A percentile compares a stretch with the other conserved stretches of the same genome.
These are phyloP conservation scores for Stegodyphus dumicola DNA, from an alignment of 1,140 invertebrate species.

Conservation along the genomic window DNA sequence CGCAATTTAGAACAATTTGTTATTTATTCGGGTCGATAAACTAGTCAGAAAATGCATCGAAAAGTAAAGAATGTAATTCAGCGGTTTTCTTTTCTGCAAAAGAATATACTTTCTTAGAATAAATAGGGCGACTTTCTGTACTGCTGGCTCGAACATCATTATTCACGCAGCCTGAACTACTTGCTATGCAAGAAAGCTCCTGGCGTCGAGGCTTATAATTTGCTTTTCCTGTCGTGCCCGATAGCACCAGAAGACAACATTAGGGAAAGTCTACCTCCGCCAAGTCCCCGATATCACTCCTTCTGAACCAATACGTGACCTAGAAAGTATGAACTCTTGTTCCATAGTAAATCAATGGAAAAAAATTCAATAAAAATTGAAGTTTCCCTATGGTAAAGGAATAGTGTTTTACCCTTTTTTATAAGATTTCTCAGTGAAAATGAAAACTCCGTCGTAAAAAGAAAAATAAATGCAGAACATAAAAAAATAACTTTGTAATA, in stretches of 20 bases:
- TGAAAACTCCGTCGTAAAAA: no score
- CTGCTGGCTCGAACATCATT: slow-evolving; percentile 31
- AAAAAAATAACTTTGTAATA: no score
- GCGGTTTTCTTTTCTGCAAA: no score
- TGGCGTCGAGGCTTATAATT: slow-evolving; percentile 32
- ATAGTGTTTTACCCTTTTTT: no score
- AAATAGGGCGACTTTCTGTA: neutral
- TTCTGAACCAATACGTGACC: slow-evolving; percentile 19
- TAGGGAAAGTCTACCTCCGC: slow-evolving; percentile 15
- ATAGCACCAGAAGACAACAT: neutral
- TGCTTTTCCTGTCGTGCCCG: slow-evolving; percentile 33
- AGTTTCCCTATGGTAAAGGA: no score
- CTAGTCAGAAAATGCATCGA: no score
- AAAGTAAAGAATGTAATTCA: no score
- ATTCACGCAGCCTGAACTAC: slow-evolving; percentile 30
- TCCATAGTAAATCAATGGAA: slow-evolving; percentile 31
- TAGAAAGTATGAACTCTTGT: slow-evolving; percentile 20
- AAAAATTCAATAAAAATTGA: no score
- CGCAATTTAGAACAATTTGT: no score
- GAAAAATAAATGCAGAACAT: no score
- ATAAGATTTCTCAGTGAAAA: no score
- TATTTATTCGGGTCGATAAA: no score
- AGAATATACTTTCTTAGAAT: neutral
- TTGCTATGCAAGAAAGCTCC: slow-evolving; percentile 29
- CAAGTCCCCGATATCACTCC: slow-evolving; percentile 4